phyloP scores from a whole-genome alignment of 2,888 invertebrate genomes.

The Neoascia interrupta region DNA sequence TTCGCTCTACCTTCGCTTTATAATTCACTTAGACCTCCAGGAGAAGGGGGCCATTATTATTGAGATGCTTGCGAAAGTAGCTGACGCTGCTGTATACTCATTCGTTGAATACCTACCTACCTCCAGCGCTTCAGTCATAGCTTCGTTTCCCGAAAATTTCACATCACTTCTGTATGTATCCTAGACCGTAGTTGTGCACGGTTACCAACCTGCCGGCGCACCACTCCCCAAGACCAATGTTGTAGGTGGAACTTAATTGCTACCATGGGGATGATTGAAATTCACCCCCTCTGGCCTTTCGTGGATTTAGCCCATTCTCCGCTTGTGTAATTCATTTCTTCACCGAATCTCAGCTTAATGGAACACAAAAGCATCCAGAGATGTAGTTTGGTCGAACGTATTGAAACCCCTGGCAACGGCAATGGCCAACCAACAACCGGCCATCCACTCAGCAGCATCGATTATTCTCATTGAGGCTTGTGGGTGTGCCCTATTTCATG shows the following conservation, averaged over 20 bases:
- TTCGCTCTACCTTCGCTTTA: too few relatives aligned
- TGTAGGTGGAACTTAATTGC: conserved; percentile 61
- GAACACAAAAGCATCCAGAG: conserved; percentile 32
- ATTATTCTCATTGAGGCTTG: conserved; percentile 44
- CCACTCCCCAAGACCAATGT: too few relatives aligned
- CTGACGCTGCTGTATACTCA: too few relatives aligned
- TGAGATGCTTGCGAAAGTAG: too few relatives aligned
- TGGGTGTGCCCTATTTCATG: conserved; percentile 2
- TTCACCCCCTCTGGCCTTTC: conserved; percentile 17
- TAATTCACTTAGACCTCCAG: too few relatives aligned
- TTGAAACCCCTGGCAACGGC: background rate
- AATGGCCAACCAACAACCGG: conserved; percentile 3
- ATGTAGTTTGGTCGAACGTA: background rate
- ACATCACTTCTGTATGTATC: too few relatives aligned
- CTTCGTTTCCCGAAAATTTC: too few relatives aligned
- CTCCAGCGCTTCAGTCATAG: too few relatives aligned
- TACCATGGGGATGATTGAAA: conserved; percentile 55
- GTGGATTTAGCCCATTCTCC: conserved; percentile 28
- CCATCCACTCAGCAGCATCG: conserved; percentile 47
- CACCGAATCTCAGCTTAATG: conserved; percentile 38
- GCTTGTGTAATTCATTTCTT: conserved; percentile 40
- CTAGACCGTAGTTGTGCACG: too few relatives aligned
- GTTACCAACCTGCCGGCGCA: too few relatives aligned
- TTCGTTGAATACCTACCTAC: too few relatives aligned
- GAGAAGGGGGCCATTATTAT: too few relatives aligned